These are phyloP conservation scores for Manis javanica DNA, from an alignment of 2,797 vertebrate genomes.

Conservation along the genomic window DNA sequence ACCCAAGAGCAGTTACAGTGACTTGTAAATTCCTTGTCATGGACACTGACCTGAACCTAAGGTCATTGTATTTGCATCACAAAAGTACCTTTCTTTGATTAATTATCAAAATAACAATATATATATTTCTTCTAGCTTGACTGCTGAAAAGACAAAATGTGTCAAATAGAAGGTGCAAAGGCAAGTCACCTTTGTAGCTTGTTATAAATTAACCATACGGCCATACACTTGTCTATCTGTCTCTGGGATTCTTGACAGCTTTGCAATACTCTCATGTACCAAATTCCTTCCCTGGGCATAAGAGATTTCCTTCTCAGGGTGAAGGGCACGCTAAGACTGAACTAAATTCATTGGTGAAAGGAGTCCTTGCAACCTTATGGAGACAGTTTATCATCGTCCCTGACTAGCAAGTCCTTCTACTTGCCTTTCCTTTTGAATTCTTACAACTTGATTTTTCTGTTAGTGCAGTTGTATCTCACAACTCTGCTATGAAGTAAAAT, in stretches of 20 bases:
- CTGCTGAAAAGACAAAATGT: not conserved
- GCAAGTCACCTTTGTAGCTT: not conserved
- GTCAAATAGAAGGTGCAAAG: not conserved
- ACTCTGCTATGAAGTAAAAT: not conserved
- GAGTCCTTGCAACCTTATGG: not conserved
- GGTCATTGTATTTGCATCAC: not conserved
- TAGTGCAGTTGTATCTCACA: not conserved
- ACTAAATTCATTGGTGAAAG: not conserved
- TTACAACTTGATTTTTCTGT: not conserved
- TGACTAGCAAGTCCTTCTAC: not conserved
- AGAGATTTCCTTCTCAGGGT: not conserved
- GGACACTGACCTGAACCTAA: not conserved
- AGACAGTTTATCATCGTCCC: not conserved
- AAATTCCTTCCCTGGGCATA: not conserved
- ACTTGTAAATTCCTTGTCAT: not conserved
- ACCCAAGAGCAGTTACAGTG: not conserved
- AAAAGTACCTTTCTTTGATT: not conserved
- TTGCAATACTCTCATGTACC: not conserved
- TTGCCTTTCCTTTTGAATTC: not conserved
- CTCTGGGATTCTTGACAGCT: not conserved
- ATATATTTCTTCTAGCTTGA: not conserved
- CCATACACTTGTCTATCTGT: not conserved
- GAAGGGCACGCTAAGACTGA: not conserved
- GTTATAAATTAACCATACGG: not conserved
- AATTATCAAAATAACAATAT: not conserved